Evolutionary conservation across 2,888 invertebrate genomes (phyloP).

Genomic region (Diarsia mendica): DNA sequence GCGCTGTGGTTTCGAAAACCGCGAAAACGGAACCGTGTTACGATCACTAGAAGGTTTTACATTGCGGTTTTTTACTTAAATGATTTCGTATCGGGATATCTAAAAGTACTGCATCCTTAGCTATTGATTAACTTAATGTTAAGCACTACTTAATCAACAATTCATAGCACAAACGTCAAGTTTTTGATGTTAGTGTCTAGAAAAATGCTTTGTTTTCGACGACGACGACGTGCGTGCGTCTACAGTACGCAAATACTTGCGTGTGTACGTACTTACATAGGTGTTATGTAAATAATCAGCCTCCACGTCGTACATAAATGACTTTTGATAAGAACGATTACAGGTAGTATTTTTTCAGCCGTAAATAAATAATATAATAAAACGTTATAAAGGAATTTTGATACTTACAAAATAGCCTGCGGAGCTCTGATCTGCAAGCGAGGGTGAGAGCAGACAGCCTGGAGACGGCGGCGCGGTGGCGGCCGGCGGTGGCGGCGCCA

Average conservation of each 20-base stretch:
- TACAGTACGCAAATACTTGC: constrained; percentile 57
- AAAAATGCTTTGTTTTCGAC: constrained; percentile 60
- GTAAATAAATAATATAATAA: constrained; percentile 34
- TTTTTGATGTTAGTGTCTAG: constrained; percentile 34
- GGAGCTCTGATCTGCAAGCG: constrained; percentile 85
- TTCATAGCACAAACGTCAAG: constrained; percentile 21
- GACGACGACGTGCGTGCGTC: constrained; percentile 58
- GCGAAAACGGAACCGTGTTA: constrained; percentile 62
- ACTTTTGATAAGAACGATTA: constrained; percentile 61
- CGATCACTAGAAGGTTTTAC: background rate
- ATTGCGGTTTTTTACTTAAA: background rate
- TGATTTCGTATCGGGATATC: too few relatives aligned
- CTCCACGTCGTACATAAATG: constrained; percentile 45
- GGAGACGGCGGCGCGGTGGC: constrained; percentile 88
- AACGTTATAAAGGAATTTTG: constrained; percentile 21
- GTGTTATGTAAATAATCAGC: constrained; percentile 65
- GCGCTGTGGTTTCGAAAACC: constrained; percentile 67
- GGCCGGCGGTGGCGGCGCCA: constrained; percentile 86
- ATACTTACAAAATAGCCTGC: constrained; percentile 86
- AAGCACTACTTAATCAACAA: constrained; percentile 25
- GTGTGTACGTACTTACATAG: constrained; percentile 55
- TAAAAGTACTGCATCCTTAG: background rate
- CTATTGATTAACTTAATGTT: constrained; percentile 3
- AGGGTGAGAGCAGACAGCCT: constrained; percentile 85
- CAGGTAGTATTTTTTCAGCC: constrained; percentile 45